Base-by-base conservation (phyloP, 1,140 invertebrate genomes). In the Diachasmimorpha longicaudata region DNA sequence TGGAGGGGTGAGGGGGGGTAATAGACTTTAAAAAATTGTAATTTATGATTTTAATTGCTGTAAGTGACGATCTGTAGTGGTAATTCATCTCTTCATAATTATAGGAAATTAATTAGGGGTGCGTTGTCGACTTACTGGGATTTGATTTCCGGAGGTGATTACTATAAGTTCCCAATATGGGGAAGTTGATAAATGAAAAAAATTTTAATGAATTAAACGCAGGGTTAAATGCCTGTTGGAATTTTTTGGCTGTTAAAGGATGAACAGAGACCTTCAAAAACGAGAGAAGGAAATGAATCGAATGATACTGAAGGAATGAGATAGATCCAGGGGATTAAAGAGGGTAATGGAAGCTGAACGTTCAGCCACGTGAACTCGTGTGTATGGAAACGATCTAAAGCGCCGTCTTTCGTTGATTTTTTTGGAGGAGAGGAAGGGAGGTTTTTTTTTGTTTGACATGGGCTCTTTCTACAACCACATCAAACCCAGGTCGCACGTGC, bases 401-500 rank as follows among this genome's bases (percentile, higher is more conserved):
- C 8, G 48, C 19, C 19, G 19, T 55, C 48, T 55, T 55, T 55
- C 14, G n/a, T 4, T 55, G 14, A 16, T 55, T 55, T 55, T 55
- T 55, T 55, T 21, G 9, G 9, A 13, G 8, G 6, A 8, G n/a
- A 8, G 4, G 46, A 9, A 16, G n/a, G n/a, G 48, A 4, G 1
- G 44, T 4, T 4, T 48, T 48, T 48, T 48, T 16, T 48, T 48
- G 44, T 48, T 48, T 48, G n/a, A 16, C 11, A 14, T 48, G 44
- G 11, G 44, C 11, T 48, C 44, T 55, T 55, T 55, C 48, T 55
- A n/a, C 48, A n/a, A 55, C 48, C 48, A 19, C 48, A 55, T 21
- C 48, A 55, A 58, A 46, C 42, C 72, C 72, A 42, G 55, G 44
- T 11, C 16, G 42, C 72, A 74, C 72, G 72, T 74, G 72, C 63